Evolutionary conservation across 1,140 invertebrate genomes (phyloP), one percentile per base, ranked within the genome.

Genomic region (Conus ventricosus): DNA sequence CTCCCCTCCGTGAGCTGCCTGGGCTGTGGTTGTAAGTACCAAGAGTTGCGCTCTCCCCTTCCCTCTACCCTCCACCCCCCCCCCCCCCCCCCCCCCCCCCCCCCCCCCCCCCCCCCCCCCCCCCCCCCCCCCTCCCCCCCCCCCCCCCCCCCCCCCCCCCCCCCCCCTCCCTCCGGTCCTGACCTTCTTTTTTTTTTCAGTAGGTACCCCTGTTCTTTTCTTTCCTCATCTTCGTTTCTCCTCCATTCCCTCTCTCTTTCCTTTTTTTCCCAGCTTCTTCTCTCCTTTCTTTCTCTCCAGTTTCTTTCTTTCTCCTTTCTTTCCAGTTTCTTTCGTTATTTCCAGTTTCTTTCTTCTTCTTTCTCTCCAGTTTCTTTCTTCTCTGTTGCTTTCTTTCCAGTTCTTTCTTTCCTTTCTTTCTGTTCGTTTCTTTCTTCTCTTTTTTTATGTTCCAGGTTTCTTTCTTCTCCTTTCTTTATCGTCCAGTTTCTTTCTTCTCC

Each of bases 381-480:
- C 63, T 63, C 25, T 20, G n/a, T n/a, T n/a, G n/a, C n/a, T n/a
- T n/a, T n/a, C n/a, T 84, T 3, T 39, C 39, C 39, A 39, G 39
- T 0, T 39, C 3, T 39, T 39, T 84, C 54, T 84, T 54, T 55
- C n/a, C 82, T 84, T 54, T 84, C 39, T 55, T 11, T n/a, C 82
- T 84, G 54, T 84, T 54, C 39, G 39, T 60, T 54, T 84, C 54
- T 84, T 54, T 60, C 82, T 55, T 7, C n/a, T 84, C 82, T 84
- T 54, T 84, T 39, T 54, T n/a, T 11, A n/a, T 54, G 4, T 54
- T 39, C 54, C 39, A 54, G n/a, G 13, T 0, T 39, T 54, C 51
- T 23, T n/a, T 53, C 81, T 54, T 20, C 15, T 39, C n/a, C 81
- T 82, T 8, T 82, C 11, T 20, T 4, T n/a, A n/a, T n/a, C n/a